Base-by-base conservation (phyloP, 2,113 vertebrate species). In the Chamaea fasciata region DNA sequence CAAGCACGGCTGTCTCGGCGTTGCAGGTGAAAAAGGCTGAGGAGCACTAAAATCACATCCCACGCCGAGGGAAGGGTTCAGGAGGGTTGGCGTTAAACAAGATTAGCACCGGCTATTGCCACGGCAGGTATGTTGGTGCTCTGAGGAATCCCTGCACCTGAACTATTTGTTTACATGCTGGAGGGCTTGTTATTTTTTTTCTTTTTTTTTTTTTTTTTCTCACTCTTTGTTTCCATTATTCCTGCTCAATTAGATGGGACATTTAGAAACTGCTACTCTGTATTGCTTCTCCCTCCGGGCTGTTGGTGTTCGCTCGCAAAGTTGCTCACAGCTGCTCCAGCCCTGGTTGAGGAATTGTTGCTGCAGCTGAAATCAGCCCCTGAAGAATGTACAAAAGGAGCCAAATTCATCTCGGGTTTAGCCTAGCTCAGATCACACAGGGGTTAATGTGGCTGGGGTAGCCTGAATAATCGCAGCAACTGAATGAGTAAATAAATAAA, bases 231-330 rank as follows among this genome's bases (percentile, higher is more conserved):
- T 94, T 93, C 68, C 82, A 86, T 96, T 96, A 90, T 78, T 90
- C 94, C 88, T 96, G 94, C 96, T 96, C 94, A 95, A 96, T 96
- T 97, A 96, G 93, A 93, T 67, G 85, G 96, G 89, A 88, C 93
- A 9, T 76, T 93, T 55, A 95, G 95, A 95, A 90, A 89, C 71
- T 69, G 93, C 92, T 83, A 94, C 93, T 96, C 82, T 90, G 68
- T 91, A 62, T 91, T 92, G 95, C 85, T 59, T 83, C 83, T 90
- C 57, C 94, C 95, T 91, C 67, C 87, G 2, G 96, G 95, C 96
- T 92, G 69, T 62, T 7, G 33, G 47, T 88, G 92, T 67, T 94
- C 77, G 93, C 93, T 82, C 60, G 28, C 24, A 19, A 85, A 64
- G 74, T 28, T 91, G 65, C 68, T 47, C 56, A 7, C 93, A 96